Evolutionary conservation across 1,140 invertebrate species (phyloP).

Genomic region (Rhopalosiphum padi): DNA sequence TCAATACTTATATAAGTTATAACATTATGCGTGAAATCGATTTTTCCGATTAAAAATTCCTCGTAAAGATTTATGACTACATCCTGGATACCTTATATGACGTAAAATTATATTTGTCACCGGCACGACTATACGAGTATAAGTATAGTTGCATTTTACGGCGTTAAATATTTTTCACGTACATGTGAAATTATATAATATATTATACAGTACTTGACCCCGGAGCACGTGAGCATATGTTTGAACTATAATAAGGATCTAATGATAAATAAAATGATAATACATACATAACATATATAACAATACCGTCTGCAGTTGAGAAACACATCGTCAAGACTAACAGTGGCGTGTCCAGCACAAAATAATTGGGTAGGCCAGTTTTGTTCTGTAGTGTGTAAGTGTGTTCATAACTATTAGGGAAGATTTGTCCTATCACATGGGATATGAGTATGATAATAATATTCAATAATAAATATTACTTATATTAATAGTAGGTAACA

Average conservation of each 20-base stretch:
- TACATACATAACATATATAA: conserved; percentile 6
- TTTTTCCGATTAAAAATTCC: background rate
- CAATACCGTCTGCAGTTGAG: background rate
- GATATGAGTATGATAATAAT: too few relatives aligned
- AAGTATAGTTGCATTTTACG: background rate
- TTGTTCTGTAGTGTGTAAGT: too few relatives aligned
- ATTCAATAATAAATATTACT: too few relatives aligned
- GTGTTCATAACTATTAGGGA: too few relatives aligned
- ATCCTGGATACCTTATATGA: background rate
- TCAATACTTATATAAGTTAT: background rate
- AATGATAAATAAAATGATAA: background rate
- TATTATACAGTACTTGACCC: background rate
- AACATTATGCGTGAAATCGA: background rate
- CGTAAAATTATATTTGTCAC: background rate
- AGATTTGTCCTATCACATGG: too few relatives aligned
- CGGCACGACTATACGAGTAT: background rate
- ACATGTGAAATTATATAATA: background rate
- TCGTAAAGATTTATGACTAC: background rate
- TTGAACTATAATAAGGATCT: background rate
- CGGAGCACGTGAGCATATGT: background rate
- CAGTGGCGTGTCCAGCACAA: too few relatives aligned
- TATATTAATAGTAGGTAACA: too few relatives aligned
- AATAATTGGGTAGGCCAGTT: too few relatives aligned
- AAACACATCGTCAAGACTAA: background rate
- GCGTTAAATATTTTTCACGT: background rate